A percentile compares a stretch with the other conserved stretches of the same genome.
Conservation (phyloP, 2,797 vertebrate genomes). For the Acanthurus tractus region DNA sequence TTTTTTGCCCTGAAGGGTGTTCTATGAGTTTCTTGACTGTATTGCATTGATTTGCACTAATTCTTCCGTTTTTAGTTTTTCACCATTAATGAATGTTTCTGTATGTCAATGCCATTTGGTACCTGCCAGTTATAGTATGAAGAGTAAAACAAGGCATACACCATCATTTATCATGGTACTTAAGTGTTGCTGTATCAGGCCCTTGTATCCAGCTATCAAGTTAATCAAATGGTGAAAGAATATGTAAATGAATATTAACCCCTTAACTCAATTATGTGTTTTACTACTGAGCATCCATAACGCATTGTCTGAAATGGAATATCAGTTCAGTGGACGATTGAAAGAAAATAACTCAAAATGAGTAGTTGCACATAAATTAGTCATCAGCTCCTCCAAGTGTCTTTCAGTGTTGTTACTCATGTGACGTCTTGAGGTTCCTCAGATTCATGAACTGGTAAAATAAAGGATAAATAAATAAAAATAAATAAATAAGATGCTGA, state of each 20-base stretch:
- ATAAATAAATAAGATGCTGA: too few species aligned
- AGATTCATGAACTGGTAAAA: slow-evolving; percentile 45
- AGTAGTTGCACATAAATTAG: not conserved
- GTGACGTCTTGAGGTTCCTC: slow-evolving; percentile 26
- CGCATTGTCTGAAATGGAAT: slow-evolving; percentile 15
- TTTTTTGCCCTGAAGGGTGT: slow-evolving; percentile 11
- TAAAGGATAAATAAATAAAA: too few species aligned
- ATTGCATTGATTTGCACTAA: slow-evolving; percentile 63
- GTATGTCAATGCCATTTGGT: slow-evolving; percentile 13
- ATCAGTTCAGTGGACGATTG: slow-evolving; percentile 10
- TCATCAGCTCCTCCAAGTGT: not conserved
- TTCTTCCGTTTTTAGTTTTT: slow-evolving; percentile 49
- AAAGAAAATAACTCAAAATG: not conserved
- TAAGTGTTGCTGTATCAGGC: slow-evolving; percentile 1
- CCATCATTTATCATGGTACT: not conserved
- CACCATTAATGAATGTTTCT: slow-evolving; percentile 44
- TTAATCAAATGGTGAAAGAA: not conserved
- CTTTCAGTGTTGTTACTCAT: slow-evolving; percentile 39
- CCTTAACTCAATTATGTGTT: slow-evolving; percentile 5
- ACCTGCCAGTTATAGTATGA: not conserved
- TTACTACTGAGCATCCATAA: slow-evolving; percentile 23
- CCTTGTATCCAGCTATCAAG: not conserved
- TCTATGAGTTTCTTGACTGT: slow-evolving; percentile 36
- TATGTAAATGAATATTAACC: slow-evolving; percentile 9
- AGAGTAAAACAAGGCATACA: not conserved